Evolutionary conservation across 2,888 invertebrate genomes (phyloP).

Genomic region (Catotricha subobsoleta): DNA sequence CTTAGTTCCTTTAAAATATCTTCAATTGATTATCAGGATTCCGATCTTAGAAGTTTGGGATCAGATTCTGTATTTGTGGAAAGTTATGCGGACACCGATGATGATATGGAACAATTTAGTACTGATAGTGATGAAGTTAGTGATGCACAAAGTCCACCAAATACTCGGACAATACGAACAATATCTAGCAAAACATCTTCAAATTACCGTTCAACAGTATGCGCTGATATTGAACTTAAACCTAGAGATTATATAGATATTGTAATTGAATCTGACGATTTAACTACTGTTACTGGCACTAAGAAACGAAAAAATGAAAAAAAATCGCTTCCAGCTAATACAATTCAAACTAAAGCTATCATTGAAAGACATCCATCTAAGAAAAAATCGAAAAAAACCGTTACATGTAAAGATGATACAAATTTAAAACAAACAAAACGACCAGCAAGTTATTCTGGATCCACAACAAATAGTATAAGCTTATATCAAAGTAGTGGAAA

Average conservation of each 20-base stretch:
- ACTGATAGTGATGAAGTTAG: constrained; percentile 55
- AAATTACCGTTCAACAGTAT: not conserved
- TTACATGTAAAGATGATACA: not conserved
- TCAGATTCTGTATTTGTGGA: constrained; percentile 69
- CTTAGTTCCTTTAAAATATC: constrained; percentile 61
- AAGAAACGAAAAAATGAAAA: not conserved
- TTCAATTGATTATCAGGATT: constrained; percentile 45
- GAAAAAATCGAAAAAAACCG: not conserved
- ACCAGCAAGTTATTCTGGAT: constrained; percentile 1
- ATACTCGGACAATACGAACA: constrained; percentile 12
- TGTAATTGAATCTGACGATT: not conserved
- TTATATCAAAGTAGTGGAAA: not conserved
- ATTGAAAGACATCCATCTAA: constrained; percentile 9
- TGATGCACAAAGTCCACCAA: constrained; percentile 17
- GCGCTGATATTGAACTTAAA: not conserved
- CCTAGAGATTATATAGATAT: not conserved
- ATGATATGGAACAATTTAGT: constrained; percentile 63
- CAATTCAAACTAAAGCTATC: constrained; percentile 9
- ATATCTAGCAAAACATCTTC: not conserved
- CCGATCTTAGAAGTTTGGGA: constrained; percentile 50
- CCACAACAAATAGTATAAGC: too few relatives aligned
- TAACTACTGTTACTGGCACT: not conserved
- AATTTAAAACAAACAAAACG: not conserved
- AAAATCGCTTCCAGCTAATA: constrained; percentile 1
- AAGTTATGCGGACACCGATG: constrained; percentile 55